phyloP scores from a whole-genome alignment of 2,113 vertebrate species.

The Oenanthe oenanthe region DNA sequence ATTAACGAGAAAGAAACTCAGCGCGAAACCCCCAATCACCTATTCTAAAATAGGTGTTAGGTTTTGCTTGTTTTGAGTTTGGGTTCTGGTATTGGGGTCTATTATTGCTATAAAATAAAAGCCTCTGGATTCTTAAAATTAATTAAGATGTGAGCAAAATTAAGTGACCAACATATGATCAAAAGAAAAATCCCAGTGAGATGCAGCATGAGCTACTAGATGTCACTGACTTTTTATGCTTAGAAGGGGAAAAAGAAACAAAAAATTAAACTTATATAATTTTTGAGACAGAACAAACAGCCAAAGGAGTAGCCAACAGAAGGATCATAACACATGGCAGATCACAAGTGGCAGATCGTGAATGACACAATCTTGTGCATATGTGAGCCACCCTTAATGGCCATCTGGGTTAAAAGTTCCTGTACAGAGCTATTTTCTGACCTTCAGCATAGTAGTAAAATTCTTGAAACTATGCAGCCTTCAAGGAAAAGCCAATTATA shows the following conservation, averaged over 20 bases:
- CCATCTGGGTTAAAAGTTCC: background rate
- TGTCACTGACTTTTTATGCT: background rate
- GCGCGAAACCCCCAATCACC: accelerated
- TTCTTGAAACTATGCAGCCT: background rate
- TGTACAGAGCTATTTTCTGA: background rate
- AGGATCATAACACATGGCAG: background rate
- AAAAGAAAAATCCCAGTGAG: background rate
- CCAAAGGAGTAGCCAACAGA: background rate
- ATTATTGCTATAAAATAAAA: background rate
- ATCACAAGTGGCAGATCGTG: background rate
- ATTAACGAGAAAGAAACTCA: background rate
- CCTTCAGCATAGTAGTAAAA: background rate
- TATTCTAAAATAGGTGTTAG: background rate
- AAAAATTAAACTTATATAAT: background rate
- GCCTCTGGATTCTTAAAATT: background rate
- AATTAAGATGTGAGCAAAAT: background rate
- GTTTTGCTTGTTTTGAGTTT: background rate
- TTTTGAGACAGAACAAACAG: background rate
- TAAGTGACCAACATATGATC: accelerated
- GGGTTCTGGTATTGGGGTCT: accelerated
- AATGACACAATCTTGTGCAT: background rate
- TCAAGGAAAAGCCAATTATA: background rate
- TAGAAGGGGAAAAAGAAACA: background rate
- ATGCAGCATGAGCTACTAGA: background rate
- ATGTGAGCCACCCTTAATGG: background rate